Conservation (phyloP, 2,888 invertebrate species). For the Imbricaverruca yamaguchii region DNA sequence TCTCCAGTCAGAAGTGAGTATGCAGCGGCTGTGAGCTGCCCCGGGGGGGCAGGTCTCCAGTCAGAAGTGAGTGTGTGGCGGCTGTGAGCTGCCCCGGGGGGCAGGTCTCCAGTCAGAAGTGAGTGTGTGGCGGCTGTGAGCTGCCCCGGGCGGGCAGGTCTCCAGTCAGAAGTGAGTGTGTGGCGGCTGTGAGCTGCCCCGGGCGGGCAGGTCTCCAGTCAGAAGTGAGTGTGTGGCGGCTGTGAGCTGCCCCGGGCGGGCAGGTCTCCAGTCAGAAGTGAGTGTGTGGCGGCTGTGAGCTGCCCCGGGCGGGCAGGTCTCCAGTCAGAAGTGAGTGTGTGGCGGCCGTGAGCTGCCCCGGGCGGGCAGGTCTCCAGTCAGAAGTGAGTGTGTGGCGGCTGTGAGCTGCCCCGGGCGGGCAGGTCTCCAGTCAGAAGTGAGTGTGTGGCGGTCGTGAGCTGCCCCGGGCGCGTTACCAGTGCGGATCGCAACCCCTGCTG, state of each 20-base stretch:
- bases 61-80: conserved; percentile 56
- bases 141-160: conserved; percentile 55
- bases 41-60: conserved; percentile 71
- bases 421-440: too few relatives aligned
- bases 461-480: too few relatives aligned
- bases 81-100: not conserved
- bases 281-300: conserved; percentile 30
- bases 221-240: too few relatives aligned
- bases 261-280: conserved; percentile 86
- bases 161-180: conserved; percentile 68
- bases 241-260: not conserved
- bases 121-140: too few relatives aligned
- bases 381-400: conserved; percentile 48
- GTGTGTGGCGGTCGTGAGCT: too few relatives aligned
- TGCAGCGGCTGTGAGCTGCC: too few relatives aligned
- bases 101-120: too few relatives aligned
- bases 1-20: too few relatives aligned
- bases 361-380: conserved; percentile 84
- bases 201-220: too few relatives aligned
- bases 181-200: not conserved
- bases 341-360: too few relatives aligned
- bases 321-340: too few relatives aligned
- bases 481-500: too few relatives aligned
- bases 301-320: not conserved
- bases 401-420: not conserved